Base-by-base conservation (phyloP, 1,140 invertebrate genomes). In the Drosophila subpulchrella region DNA sequence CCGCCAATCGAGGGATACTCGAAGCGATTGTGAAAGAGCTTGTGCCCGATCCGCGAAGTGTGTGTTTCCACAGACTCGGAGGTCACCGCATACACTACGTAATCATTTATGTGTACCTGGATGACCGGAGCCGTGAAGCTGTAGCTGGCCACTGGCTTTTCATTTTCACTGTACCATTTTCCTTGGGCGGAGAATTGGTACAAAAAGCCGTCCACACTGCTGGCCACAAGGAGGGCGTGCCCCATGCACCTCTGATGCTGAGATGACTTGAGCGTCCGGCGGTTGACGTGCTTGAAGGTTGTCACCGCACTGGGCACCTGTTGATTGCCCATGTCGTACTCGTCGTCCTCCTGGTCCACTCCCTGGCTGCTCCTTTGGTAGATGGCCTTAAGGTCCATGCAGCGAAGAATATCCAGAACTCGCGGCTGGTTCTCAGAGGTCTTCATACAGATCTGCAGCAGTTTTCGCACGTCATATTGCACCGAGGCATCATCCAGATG, bases 51-150 rank as follows among this genome's bases (percentile, higher is more conserved):
- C 38, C 96, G 93, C 32, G 96, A 92, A 0, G 96, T 97, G 75
- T 97, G 97, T 0, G 96, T 95, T 89, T 97, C 96, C 6, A 97
- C 93, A 1, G 96, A 96, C 63, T 95, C 95, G 42, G 95, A 95
- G 2, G 96, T 97, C 0, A 97, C 90, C 0, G 96, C 96, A 89
- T 97, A 96, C 1, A 97, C 88, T 53, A 96, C 93, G 56, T 94
- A 95, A 61, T 95, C 93, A 78, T 96, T 95, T 12, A 97, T 92
- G 7, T 94, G 93, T 34, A 96, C 94, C 50, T 94, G 93, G 65
- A 94, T 93, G 12, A 96, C 94, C 2, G 95, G 94, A 1, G 96
- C 95, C 0, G 96, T 97, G 65, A 96, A 96, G 6, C 95, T 94
- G 85, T 96, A 96, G 10, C 89, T 81, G 38, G 91, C 89, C 36